Evolutionary conservation across 1,140 invertebrate species (phyloP), one percentile per base, ranked within the genome.

Genomic region (Hylaeus anthracinus): DNA sequence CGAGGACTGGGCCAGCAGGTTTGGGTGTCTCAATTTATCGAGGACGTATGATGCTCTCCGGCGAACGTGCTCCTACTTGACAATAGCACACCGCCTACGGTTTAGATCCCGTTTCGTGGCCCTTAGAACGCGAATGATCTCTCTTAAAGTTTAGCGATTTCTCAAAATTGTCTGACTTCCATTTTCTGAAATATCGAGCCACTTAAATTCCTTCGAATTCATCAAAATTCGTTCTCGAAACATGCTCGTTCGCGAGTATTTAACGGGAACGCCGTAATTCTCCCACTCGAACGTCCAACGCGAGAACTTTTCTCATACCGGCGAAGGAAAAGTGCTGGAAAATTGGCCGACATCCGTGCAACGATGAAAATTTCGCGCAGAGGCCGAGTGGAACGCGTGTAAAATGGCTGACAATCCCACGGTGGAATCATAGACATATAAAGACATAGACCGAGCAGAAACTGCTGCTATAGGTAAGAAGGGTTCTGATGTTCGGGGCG

Each of bases 11-110:
- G 51, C 51, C 77, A 12, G 73, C 72, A 65, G 66, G 80, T 79
- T 81, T 72, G 70, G 72, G 66, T 84, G 81, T 86, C 88, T 73
- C 77, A 75, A 76, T 79, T 80, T 67, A 74, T 80, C 12, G 72
- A 60, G 45, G 56, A 15, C 1, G n/a, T 43, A 58, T 14, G 72
- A 58, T 43, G 79, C 72, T 80, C 67, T 75, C 26, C 45, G 26
- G 10, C 37, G 56, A 67, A 75, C 79, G 72, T 75, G 63, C 72
- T 15, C 3, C 37, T n/a, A 75, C 43, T 66, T 60, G 64, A 80
- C 77, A 79, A 79, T 73, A 37, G 41, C 51, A 15, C 8, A 43
- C 39, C 60, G 0, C n/a, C 51, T 26, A 58, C 41, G 10, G 45
- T 79, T 72, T 63, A 55, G 76, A 64, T n/a, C n/a, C 37, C 55